Evolutionary conservation across 2,113 vertebrate genomes (phyloP), one percentile per base, ranked within the genome.

Genomic region (Pachypanchax playfairii): DNA sequence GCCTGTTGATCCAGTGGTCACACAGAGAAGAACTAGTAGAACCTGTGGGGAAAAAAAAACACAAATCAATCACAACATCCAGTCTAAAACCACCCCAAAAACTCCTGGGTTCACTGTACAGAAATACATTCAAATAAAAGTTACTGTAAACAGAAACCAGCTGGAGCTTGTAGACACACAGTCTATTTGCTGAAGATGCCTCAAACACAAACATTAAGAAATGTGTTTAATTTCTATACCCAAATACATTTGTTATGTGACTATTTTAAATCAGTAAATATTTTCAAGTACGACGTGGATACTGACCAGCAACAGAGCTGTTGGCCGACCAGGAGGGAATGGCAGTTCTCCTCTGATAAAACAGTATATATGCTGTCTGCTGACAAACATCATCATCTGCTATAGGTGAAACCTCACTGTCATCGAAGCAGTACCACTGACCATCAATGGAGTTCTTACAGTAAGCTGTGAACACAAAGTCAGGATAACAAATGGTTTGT

Each of bases 391-490:
- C 94, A 0, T 96, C 96, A 9, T 99, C 97, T 1, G 94, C 74
- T 18, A 99, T 85, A 0, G 92, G 91, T 71, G 96, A 94, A 41
- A 99, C 97, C 0, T 98, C 95, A 0, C 96, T 99, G 92, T 99
- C 97, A 39, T 99, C 97, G 0, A 99, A 99, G 93, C 96, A 97
- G 89, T 99, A 99, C 97, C 97, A 99, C 80, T 95, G 94, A 9
- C 97, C 97, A 13, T 99, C 97, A 18, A 99, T 90, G 0, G 97
- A 99, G 87, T 99, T 99, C 89, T 99, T 99, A 18, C 88, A 90
- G 70, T 88, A 87, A 14, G 88, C 88, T 90, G 47, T 3, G 17
- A 39, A 44, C 2, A 52, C 6, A 36, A 31, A 73, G 11, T 9
- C 28, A 17, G 14, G 20, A 28, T 17, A 44, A 12, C 2, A 25